Evolutionary conservation across 2,113 vertebrate genomes (phyloP).

Genomic region (Galeopterus variegatus): DNA sequence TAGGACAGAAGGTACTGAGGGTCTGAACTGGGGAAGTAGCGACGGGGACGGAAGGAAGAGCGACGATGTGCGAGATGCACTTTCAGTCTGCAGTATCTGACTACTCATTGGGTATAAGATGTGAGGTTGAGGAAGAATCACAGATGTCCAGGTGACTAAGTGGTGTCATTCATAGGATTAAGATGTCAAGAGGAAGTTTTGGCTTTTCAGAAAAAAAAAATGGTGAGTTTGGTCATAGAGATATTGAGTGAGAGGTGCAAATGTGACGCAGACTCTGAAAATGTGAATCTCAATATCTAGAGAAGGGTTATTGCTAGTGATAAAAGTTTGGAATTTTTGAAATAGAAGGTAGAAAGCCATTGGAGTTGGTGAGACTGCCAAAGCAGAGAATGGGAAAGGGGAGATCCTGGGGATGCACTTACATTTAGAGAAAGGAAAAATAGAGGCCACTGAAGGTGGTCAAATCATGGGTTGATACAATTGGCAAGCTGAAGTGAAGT

Average conservation of each 20-base stretch:
- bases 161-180: conserved; percentile 24
- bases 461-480: neutral
- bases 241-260: neutral
- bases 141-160: conserved; percentile 15
- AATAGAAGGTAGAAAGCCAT: neutral
- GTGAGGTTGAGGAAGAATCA: conserved; percentile 24
- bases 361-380: neutral
- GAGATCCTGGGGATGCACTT: neutral
- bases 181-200: conserved; percentile 29
- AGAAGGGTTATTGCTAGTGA: neutral
- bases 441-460: neutral
- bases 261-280: neutral
- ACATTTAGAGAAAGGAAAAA: neutral
- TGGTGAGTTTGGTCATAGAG: conserved; percentile 5
- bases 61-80: neutral
- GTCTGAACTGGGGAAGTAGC: neutral
- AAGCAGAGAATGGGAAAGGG: neutral
- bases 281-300: neutral
- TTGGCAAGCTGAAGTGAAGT: neutral
- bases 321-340: neutral
- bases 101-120: conserved; percentile 63
- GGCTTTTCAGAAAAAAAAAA: neutral
- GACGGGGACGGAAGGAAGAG: neutral
- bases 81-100: neutral
- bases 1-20: conserved; percentile 66